These are phyloP conservation scores for Panthera uncia DNA, from an alignment of 2,113 vertebrate species.

Conservation along the genomic window DNA sequence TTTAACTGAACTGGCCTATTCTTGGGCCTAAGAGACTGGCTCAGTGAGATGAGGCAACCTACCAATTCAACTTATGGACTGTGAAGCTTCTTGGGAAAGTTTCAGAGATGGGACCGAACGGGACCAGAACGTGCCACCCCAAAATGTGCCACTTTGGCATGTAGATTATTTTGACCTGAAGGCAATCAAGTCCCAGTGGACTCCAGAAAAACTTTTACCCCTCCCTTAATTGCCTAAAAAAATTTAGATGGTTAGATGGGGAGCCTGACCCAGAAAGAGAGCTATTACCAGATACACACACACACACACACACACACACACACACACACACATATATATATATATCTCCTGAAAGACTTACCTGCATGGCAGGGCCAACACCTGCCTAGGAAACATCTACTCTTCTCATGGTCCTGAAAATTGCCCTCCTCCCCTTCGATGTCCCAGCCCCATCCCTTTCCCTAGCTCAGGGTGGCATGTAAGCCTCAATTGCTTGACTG, in stretches of 20 bases:
- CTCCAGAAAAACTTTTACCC: background rate
- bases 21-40: background rate
- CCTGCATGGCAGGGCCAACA: background rate
- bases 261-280: background rate
- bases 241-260: background rate
- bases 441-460: background rate
- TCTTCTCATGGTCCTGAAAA: background rate
- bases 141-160: background rate
- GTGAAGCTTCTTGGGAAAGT: background rate
- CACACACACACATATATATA: too few relatives aligned
- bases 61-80: background rate
- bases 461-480: background rate
- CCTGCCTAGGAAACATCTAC: background rate
- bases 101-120: background rate
- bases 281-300: background rate
- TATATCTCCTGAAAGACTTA: background rate
- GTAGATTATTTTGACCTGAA: background rate
- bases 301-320: too few relatives aligned
- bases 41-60: background rate
- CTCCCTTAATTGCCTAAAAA: background rate
- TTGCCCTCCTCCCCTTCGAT: background rate
- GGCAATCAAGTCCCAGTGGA: background rate
- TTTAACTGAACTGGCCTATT: background rate
- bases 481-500: background rate
- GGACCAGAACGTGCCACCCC: background rate